phyloP scores from a whole-genome alignment of 92 coral and sea anemone genomes.

The Epizoanthus scotinus region DNA sequence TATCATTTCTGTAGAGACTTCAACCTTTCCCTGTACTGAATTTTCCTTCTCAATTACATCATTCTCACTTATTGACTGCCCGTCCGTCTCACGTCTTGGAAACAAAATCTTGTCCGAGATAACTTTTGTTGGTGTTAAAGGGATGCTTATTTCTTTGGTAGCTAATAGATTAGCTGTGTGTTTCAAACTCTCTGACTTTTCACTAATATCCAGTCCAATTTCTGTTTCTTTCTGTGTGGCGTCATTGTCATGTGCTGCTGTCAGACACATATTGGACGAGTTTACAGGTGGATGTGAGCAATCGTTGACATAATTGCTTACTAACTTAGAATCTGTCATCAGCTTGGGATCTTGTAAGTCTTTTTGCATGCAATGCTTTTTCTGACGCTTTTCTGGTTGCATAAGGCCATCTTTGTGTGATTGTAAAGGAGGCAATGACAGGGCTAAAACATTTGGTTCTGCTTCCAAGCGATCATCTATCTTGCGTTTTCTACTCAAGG shows the following conservation, averaged over 20 bases:
- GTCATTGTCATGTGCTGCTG: no score
- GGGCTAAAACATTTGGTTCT: not conserved
- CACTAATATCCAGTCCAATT: not conserved
- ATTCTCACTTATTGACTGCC: not conserved
- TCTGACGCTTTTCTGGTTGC: not conserved
- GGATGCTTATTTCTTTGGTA: not conserved
- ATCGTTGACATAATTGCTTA: not conserved
- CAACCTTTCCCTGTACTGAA: not conserved
- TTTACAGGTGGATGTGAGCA: not conserved
- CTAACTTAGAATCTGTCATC: not conserved
- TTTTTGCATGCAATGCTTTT: not conserved
- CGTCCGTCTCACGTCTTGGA: not conserved
- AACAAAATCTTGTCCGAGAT: not conserved
- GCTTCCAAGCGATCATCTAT: not conserved
- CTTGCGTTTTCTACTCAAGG: slow-evolving; percentile 17
- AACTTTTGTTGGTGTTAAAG: not conserved
- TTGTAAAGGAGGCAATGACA: slow-evolving; percentile 6
- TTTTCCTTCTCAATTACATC: not conserved
- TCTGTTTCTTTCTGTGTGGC: no score
- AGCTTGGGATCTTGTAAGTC: not conserved
- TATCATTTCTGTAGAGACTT: not conserved
- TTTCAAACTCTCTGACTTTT: not conserved
- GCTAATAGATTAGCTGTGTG: not conserved
- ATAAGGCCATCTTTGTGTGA: not conserved
- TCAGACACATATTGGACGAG: no score